Percentiles rank a stretch among this genome's conserved stretches.
Evolutionary conservation across 2,797 vertebrate species (phyloP).

Genomic region (Brachyrhaphis roseni): DNA sequence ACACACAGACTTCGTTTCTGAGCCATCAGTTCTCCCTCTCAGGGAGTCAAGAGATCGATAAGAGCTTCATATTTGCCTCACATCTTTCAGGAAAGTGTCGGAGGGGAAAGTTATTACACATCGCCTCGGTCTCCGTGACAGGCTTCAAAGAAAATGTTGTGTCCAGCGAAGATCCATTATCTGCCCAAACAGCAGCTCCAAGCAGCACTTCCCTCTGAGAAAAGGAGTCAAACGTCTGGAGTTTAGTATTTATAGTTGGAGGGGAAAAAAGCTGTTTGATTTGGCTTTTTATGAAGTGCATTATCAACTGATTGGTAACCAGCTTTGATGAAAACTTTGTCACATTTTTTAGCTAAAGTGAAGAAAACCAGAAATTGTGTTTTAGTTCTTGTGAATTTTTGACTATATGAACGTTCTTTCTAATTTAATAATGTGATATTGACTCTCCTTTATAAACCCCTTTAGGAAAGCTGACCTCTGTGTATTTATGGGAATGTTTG

Average conservation of each 20-base stretch:
- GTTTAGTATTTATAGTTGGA: neutral
- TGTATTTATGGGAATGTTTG: neutral
- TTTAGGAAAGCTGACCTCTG: neutral
- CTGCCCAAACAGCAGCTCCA: neutral
- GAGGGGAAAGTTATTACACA: neutral
- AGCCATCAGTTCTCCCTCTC: neutral
- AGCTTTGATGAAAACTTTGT: neutral
- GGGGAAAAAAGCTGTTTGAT: neutral
- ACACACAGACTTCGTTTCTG: neutral
- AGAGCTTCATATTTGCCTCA: slow-evolving; percentile 9
- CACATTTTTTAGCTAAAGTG: neutral
- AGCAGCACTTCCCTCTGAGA: neutral
- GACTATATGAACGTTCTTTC: neutral
- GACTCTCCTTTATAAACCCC: neutral
- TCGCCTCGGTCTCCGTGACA: neutral
- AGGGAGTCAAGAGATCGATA: slow-evolving; percentile 14
- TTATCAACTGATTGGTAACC: neutral
- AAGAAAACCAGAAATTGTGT: neutral
- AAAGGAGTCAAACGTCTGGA: neutral
- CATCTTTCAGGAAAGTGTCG: slow-evolving; percentile 3
- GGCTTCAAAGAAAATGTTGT: neutral
- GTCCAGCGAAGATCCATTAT: neutral
- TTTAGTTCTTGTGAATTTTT: neutral
- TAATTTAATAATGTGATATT: no score
- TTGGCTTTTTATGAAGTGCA: neutral